phyloP scores from a whole-genome alignment of 2,797 vertebrate genomes.

The Poecilia velifera region DNA sequence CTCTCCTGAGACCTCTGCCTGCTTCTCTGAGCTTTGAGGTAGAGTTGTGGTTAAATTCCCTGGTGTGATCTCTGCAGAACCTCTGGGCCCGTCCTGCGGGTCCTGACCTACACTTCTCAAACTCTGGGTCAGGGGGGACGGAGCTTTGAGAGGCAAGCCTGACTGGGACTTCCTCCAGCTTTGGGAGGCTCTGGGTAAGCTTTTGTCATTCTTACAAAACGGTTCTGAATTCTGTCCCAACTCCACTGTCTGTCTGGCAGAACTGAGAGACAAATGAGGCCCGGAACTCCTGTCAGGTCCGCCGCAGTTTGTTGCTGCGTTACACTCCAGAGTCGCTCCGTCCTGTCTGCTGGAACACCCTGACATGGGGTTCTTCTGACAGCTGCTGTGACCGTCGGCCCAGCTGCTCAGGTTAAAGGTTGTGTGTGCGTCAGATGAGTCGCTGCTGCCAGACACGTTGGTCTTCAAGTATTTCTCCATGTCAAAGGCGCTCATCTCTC shows the following conservation, averaged over 20 bases:
- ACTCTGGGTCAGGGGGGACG: slow-evolving; percentile 36
- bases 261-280: slow-evolving; percentile 32
- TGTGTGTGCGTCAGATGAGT: slow-evolving; percentile 68
- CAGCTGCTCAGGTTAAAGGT: slow-evolving; percentile 75
- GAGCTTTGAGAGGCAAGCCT: slow-evolving; percentile 29
- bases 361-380: slow-evolving; percentile 44
- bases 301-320: slow-evolving; percentile 23
- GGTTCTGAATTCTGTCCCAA: slow-evolving; percentile 43
- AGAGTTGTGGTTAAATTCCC: slow-evolving; percentile 19
- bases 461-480: slow-evolving; percentile 92
- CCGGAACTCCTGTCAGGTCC: slow-evolving; percentile 59
- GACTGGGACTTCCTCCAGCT: slow-evolving; percentile 39
- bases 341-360: slow-evolving; percentile 27
- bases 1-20: slow-evolving; percentile 62
- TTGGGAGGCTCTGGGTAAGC: slow-evolving; percentile 41
- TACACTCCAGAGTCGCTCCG: slow-evolving; percentile 5
- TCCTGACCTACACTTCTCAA: slow-evolving; percentile 35
- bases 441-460: slow-evolving; percentile 73
- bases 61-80: slow-evolving; percentile 16
- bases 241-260: slow-evolving; percentile 52
- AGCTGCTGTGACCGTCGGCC: slow-evolving; percentile 56
- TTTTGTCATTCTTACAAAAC: slow-evolving; percentile 25
- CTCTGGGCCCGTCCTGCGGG: slow-evolving; percentile 28
- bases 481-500: slow-evolving; percentile 82
- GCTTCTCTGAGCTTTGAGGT: slow-evolving; percentile 56